Percentiles rank a stretch among this genome's conserved stretches.
Evolutionary conservation across 2,888 invertebrate genomes (phyloP).

Genomic region (Noctua janthe): DNA sequence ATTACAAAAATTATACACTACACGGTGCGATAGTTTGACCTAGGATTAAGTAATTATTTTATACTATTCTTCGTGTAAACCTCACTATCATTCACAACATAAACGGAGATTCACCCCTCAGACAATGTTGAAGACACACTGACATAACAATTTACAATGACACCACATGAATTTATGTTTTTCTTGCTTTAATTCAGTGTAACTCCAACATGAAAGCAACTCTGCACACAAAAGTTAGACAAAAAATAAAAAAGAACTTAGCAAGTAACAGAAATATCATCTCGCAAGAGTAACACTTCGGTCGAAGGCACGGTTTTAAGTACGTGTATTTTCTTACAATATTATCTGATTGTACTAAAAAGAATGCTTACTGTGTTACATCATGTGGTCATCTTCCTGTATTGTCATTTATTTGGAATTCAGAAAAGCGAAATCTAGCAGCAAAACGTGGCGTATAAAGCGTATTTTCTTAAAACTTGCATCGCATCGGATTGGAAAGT

Average conservation of each 20-base stretch:
- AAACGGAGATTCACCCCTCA: conserved; percentile 79
- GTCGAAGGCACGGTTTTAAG: conserved; percentile 75
- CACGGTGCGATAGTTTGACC: conserved; percentile 77
- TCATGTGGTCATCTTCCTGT: conserved; percentile 43
- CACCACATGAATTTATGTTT: conserved; percentile 4
- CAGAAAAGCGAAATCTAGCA: conserved; percentile 52
- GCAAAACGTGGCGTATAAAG: not conserved
- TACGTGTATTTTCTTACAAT: conserved; percentile 74
- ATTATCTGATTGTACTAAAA: conserved; percentile 64
- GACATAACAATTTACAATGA: conserved; percentile 13
- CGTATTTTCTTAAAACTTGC: conserved; percentile 14
- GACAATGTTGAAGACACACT: conserved; percentile 54
- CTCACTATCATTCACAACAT: conserved; percentile 73
- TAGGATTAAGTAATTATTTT: conserved; percentile 72
- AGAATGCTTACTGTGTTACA: conserved; percentile 61
- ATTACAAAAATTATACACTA: conserved; percentile 81
- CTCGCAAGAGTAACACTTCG: conserved; percentile 67
- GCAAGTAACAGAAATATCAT: conserved; percentile 63
- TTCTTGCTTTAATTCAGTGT: conserved; percentile 37
- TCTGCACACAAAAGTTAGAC: conserved; percentile 62
- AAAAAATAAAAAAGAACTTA: conserved; percentile 62
- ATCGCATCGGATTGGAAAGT: too few relatives aligned
- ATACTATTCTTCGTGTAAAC: conserved; percentile 70
- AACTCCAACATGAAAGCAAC: conserved; percentile 58
- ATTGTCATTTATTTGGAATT: conserved; percentile 62